Percentiles rank a stretch among this genome's conserved stretches.
These are phyloP conservation scores for Vultur gryphus DNA, from an alignment of 2,797 vertebrate species.

Conservation along the genomic window DNA sequence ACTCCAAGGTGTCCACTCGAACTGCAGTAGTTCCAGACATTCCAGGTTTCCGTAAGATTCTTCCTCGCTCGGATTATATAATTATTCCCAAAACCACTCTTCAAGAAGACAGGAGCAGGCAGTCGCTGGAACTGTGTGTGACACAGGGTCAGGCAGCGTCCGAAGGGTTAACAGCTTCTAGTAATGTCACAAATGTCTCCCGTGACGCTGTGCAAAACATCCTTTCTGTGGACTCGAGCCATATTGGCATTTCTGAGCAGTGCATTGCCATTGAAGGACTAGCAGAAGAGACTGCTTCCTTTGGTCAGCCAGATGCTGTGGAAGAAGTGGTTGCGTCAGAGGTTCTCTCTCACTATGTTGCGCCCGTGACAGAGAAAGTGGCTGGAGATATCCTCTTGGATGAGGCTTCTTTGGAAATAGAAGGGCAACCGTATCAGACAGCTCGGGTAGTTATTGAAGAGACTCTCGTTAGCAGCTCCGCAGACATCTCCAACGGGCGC, in stretches of 20 bases:
- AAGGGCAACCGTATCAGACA: constrained; percentile 71
- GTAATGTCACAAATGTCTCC: constrained; percentile 1
- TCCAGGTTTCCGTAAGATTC: constrained; percentile 96
- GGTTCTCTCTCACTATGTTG: constrained; percentile 69
- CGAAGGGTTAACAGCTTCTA: constrained; percentile 46
- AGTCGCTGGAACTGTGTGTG: constrained; percentile 76
- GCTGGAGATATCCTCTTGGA: constrained; percentile 76
- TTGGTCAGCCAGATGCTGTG: constrained; percentile 58
- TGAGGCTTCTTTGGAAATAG: constrained; percentile 73
- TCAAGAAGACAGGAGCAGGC: constrained; percentile 73
- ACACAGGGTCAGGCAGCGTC: constrained; percentile 66
- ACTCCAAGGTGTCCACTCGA: constrained; percentile 66
- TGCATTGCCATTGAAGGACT: constrained; percentile 78
- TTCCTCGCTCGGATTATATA: constrained; percentile 90
- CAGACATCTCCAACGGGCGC: constrained; percentile 48
- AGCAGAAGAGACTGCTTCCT: constrained; percentile 69
- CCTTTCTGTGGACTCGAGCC: constrained; percentile 65
- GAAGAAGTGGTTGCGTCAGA: constrained; percentile 71
- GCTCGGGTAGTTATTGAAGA: constrained; percentile 79
- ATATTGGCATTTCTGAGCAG: constrained; percentile 78
- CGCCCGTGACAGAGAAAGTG: constrained; percentile 44
- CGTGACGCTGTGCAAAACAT: constrained; percentile 69
- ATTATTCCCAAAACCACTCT: constrained; percentile 84
- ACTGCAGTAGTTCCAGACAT: constrained; percentile 80
- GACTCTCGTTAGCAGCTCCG: constrained; percentile 60